Base-by-base conservation (phyloP, 2,888 invertebrate genomes). In the Salticus scenicus region DNA sequence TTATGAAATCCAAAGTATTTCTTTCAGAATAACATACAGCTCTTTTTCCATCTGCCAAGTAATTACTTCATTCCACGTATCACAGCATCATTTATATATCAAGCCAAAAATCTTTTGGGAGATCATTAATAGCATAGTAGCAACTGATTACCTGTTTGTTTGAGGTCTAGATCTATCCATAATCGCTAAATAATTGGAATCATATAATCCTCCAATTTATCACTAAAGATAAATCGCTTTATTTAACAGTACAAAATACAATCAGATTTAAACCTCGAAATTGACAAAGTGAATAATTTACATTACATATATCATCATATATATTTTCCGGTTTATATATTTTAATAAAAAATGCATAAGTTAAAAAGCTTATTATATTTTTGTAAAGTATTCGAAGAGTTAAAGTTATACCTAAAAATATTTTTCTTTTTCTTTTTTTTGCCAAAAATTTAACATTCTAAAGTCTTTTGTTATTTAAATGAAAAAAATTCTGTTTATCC, bases 121-220 rank as follows among this genome's bases (percentile, higher is more conserved):
- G 57, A 57, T 57, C 57, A 57, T 57, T 57, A 57, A 57, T 57
- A 57, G 57, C 57, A 57, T 57, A 12, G 5, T n/a, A 24, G 20
- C 2, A 57, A 57, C 57, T 24, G 57, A 57, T 57, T 57, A 57
- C 57, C 57, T 57, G 20, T 17, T 57, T 24, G 57, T 57, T 24
- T n/a, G 57, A 57, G 12, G 24, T 17, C 24, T 12, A 12, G 24
- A 57, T 7, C 57, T 7, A 57, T 57, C 24, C 57, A 24, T 57
- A 57, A 57, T 57, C 57, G 57, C 24, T 57, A 57, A 57, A 57
- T 57, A 57, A 57, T 57, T 57, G 57, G 57, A 57, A 57, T 57
- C 57, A 57, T 57, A 24, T 57, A 24, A 4, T 57, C 24, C 57
- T 24, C 57, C 17, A 24, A 57, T 57, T 57, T 57, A 57, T 57